These are phyloP conservation scores for Elanus axillaris DNA, from an alignment of 2,113 vertebrate genomes.

Conservation along the genomic window DNA sequence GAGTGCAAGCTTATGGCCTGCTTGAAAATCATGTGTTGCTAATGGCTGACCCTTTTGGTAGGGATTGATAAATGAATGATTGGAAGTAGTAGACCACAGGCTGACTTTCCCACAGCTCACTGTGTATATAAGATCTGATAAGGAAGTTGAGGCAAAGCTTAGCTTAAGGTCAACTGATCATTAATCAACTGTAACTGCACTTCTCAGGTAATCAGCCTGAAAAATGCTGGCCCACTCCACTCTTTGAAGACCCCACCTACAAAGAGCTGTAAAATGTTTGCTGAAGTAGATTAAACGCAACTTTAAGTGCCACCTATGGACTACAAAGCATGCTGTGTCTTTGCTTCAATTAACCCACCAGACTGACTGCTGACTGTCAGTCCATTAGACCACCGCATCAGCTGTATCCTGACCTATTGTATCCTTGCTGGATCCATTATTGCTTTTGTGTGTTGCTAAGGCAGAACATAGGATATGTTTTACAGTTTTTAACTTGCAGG, in stretches of 20 bases:
- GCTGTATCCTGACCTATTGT: background rate
- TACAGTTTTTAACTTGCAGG: background rate
- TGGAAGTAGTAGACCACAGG: constrained; percentile 20
- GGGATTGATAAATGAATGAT: constrained; percentile 54
- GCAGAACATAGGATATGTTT: background rate
- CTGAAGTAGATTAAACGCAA: constrained; percentile 50
- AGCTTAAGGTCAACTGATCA: constrained; percentile 60
- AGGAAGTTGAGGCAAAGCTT: constrained; percentile 54
- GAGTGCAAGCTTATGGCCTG: background rate
- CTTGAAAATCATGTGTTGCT: background rate
- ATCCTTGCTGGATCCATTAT: background rate
- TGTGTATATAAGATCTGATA: constrained; percentile 66
- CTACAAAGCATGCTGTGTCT: constrained; percentile 41
- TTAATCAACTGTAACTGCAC: constrained; percentile 57
- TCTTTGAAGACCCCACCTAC: constrained; percentile 59
- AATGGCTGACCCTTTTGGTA: constrained; percentile 21
- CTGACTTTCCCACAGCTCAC: constrained; percentile 62
- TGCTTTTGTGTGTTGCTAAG: background rate
- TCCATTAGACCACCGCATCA: background rate
- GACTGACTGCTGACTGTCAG: background rate
- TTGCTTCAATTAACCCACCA: background rate
- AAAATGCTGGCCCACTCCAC: constrained; percentile 26
- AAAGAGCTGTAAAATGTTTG: constrained; percentile 59
- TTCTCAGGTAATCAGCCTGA: constrained; percentile 60
- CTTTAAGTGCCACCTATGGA: constrained; percentile 31